Conservation (phyloP, 2,113 vertebrate genomes). For the Protomyctophum bolini region DNA sequence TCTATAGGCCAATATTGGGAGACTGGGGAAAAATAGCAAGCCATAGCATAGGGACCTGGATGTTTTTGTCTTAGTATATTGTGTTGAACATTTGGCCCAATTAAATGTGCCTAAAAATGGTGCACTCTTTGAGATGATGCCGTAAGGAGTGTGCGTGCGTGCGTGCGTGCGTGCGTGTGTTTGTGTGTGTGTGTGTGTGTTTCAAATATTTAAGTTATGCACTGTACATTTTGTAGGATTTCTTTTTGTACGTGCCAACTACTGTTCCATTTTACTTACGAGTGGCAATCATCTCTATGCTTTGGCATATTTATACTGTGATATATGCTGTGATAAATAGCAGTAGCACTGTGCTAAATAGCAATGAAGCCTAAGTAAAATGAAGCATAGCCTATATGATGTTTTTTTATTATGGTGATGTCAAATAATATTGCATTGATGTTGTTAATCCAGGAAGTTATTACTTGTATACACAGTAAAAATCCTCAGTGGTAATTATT, state of each 20-base stretch:
- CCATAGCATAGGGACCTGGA: not conserved
- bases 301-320: constrained; percentile 5
- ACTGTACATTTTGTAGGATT: constrained; percentile 34
- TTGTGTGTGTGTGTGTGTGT: constrained; percentile 3
- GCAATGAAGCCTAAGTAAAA: no score
- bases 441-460: constrained; percentile 22
- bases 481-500: no score
- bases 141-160: not conserved
- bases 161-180: not conserved
- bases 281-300: constrained; percentile 20
- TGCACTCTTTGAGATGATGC: constrained; percentile 17
- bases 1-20: not conserved
- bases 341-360: constrained; percentile 12
- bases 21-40: constrained; percentile 27
- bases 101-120: constrained; percentile 7
- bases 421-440: constrained; percentile 19
- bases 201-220: constrained; percentile 49
- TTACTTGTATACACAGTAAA: no score
- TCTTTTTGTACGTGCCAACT: constrained; percentile 20
- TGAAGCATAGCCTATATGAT: not conserved
- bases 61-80: constrained; percentile 22
- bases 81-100: constrained; percentile 5
- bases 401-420: constrained; percentile 21
- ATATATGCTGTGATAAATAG: constrained; percentile 17
- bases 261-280: constrained; percentile 19